Evolutionary conservation across 2,888 invertebrate genomes (phyloP), one percentile per base, ranked within the genome.

Genomic region (Rugalucina vietnamica): DNA sequence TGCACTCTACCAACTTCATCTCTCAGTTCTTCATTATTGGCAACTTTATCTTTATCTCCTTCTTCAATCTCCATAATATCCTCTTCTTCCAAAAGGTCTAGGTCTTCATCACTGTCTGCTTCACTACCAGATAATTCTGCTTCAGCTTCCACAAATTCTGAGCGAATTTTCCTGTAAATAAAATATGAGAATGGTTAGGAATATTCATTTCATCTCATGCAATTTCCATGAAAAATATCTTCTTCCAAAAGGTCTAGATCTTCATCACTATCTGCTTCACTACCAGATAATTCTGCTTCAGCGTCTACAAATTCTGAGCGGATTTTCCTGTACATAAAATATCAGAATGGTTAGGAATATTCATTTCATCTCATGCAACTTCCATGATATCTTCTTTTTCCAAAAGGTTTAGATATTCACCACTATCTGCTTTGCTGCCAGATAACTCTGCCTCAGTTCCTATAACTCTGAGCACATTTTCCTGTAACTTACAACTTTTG

Each of bases 371-470:
- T 81, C 96, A 97, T 94, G 98, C 98, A 2, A 96, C 95, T 93
- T 98, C 98, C 95, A 98, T 96, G 5, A 93, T 88, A 71, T 95
- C 95, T 43, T 95, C 95, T 76, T 96, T 96, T 93, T 98, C 98
- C 14, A 89, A 91, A 4, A 91, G 97, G 95, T 79, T 96, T 97
- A 49, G 96, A 96, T 95, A 98, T 98, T 94, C 98, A 86, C 93
- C 93, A 89, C 98, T 93, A 60, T 92, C 93, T 84, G 75, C 91
- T 71, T 93, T 93, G 86, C 92, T 95, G 97, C 98, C 98, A 0
- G 98, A 98, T 43, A 99, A 95, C 93, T 98, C 98, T 0, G 98
- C 98, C 95, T 99, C 98, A 54, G 97, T 96, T 89, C 99, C 98
- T 77, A 98, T 96, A 95, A 99, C 75, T 97, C 97, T 76, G 81